Conservation (phyloP, 1,140 invertebrate species). For the Coelopa frigida region DNA sequence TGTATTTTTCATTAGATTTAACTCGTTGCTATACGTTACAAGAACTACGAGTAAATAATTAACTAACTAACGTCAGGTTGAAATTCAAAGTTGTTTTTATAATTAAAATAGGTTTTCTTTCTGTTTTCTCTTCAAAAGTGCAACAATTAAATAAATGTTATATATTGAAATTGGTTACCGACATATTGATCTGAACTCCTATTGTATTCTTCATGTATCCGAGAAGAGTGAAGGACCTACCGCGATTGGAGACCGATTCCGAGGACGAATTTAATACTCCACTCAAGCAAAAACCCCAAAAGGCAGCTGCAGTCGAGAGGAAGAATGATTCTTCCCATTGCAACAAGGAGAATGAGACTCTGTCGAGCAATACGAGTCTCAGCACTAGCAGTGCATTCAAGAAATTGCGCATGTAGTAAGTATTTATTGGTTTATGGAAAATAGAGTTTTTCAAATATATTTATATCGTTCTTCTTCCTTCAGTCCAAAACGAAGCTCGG, state of each 20-base stretch:
- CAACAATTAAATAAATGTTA: too few species aligned
- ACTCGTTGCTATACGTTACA: too few species aligned
- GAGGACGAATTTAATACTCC: constrained; percentile 33
- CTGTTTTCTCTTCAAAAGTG: too few species aligned
- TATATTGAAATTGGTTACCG: too few species aligned
- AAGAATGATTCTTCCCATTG: neutral
- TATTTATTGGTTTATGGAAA: neutral
- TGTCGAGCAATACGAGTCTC: neutral
- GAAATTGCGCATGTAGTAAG: constrained; percentile 15
- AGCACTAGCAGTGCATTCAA: too few species aligned
- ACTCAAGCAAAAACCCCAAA: constrained; percentile 15
- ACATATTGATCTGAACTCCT: too few species aligned
- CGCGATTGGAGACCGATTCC: constrained; percentile 25
- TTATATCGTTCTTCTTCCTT: constrained; percentile 5
- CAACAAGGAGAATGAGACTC: constrained; percentile 19
- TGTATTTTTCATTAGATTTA: too few species aligned
- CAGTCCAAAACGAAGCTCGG: constrained; percentile 30
- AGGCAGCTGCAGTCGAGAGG: neutral
- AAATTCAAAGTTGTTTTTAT: too few species aligned
- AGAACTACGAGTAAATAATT: too few species aligned
- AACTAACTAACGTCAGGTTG: too few species aligned
- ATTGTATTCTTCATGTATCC: too few species aligned
- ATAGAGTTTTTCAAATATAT: neutral
- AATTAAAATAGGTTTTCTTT: too few species aligned
- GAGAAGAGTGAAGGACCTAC: constrained; percentile 31